Evolutionary conservation across 1,140 invertebrate genomes (phyloP).

Genomic region (Neuroterus valhalla): DNA sequence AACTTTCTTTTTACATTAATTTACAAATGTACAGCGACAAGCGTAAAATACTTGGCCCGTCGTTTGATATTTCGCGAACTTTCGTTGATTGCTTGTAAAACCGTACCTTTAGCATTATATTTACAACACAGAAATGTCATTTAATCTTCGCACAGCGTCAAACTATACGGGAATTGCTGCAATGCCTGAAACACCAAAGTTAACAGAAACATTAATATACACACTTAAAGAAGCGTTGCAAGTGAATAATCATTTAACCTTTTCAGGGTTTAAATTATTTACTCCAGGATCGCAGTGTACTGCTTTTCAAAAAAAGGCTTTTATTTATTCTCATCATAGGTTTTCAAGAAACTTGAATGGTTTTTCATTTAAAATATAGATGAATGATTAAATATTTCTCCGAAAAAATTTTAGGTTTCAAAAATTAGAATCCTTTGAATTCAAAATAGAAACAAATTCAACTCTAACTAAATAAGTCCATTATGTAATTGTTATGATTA

Average conservation of each 20-base stretch:
- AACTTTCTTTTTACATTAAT: slow-evolving; percentile 22
- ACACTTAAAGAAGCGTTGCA: not conserved
- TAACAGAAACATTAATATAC: not conserved
- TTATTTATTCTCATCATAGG: not conserved
- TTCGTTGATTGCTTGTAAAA: not conserved
- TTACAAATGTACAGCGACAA: slow-evolving; percentile 11
- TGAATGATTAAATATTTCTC: no score
- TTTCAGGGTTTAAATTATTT: not conserved
- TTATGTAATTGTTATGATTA: no score
- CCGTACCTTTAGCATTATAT: not conserved
- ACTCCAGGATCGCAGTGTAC: not conserved
- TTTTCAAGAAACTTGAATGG: no score
- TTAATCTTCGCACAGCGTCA: not conserved
- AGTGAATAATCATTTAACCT: not conserved
- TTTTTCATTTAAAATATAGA: no score
- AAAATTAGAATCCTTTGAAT: no score
- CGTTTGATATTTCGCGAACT: slow-evolving; percentile 12
- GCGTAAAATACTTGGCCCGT: not conserved
- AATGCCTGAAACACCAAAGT: not conserved
- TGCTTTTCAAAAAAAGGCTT: not conserved
- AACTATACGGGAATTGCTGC: not conserved
- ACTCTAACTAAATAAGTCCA: no score
- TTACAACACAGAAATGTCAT: slow-evolving; percentile 3
- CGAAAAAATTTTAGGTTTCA: no score
- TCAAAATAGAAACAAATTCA: no score